Conservation (phyloP, 2,113 vertebrate species). For the Notiomystis cincta region DNA sequence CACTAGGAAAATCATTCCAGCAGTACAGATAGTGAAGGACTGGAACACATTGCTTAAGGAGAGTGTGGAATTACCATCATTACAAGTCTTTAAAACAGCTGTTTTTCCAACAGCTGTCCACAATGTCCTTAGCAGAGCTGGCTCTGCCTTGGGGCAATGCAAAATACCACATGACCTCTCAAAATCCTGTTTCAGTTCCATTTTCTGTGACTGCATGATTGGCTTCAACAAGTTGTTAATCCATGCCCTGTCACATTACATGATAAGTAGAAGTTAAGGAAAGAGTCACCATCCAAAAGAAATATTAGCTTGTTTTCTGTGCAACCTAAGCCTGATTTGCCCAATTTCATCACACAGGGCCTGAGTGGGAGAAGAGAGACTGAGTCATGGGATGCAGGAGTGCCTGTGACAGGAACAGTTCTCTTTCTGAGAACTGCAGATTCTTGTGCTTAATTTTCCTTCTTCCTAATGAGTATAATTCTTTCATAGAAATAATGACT, state of each 20-base stretch:
- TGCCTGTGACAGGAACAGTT: neutral
- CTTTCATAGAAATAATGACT: neutral
- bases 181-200: neutral
- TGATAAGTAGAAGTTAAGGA: neutral
- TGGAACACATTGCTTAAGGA: neutral
- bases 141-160: neutral
- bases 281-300: neutral
- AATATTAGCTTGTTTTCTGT: neutral
- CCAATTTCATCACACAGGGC: neutral
- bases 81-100: neutral
- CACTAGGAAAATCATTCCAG: neutral
- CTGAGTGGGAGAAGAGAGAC: neutral
- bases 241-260: neutral
- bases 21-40: neutral
- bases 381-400: neutral
- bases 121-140: neutral
- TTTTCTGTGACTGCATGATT: neutral
- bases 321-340: neutral
- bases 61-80: neutral
- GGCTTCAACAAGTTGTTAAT: constrained; percentile 15
- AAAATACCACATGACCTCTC: neutral
- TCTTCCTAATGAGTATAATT: neutral
- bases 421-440: neutral
- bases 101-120: neutral
- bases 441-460: neutral